phyloP scores from a whole-genome alignment of 2,888 invertebrate genomes.

The Creontiades dilutus region DNA sequence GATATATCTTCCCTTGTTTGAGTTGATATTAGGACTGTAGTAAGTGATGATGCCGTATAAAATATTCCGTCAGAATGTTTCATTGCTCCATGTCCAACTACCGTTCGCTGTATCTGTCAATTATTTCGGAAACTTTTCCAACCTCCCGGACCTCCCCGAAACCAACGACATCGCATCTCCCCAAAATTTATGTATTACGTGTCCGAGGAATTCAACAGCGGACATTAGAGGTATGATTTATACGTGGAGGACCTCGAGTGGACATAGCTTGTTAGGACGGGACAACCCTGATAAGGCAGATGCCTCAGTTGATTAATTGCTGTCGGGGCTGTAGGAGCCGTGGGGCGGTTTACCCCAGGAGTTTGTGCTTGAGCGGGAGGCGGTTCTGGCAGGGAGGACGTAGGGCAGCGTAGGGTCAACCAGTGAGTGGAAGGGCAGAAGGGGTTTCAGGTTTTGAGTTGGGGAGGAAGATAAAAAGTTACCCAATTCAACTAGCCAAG shows the following conservation, averaged over 20 bases:
- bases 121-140: constrained; percentile 31
- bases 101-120: not conserved
- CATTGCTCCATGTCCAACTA: not conserved
- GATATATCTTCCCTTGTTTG: too few relatives aligned
- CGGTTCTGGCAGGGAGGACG: not conserved
- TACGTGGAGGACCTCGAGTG: constrained; percentile 43
- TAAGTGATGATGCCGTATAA: too few relatives aligned
- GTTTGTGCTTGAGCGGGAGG: not conserved
- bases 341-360: constrained; percentile 25
- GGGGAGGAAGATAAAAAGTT: not conserved
- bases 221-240: constrained; percentile 66
- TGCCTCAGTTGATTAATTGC: constrained; percentile 67
- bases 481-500: not conserved
- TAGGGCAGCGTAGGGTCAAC: not conserved
- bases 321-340: not conserved
- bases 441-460: not conserved
- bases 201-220: constrained; percentile 61
- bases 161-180: not conserved
- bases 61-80: too few relatives aligned
- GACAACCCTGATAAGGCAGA: constrained; percentile 58
- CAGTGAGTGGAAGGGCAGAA: not conserved
- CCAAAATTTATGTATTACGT: constrained; percentile 53
- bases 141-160: not conserved
- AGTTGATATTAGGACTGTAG: too few relatives aligned
- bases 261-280: constrained; percentile 66